These are phyloP conservation scores for Diloba caeruleocephala DNA, from an alignment of 2,888 invertebrate species.

Conservation along the genomic window DNA sequence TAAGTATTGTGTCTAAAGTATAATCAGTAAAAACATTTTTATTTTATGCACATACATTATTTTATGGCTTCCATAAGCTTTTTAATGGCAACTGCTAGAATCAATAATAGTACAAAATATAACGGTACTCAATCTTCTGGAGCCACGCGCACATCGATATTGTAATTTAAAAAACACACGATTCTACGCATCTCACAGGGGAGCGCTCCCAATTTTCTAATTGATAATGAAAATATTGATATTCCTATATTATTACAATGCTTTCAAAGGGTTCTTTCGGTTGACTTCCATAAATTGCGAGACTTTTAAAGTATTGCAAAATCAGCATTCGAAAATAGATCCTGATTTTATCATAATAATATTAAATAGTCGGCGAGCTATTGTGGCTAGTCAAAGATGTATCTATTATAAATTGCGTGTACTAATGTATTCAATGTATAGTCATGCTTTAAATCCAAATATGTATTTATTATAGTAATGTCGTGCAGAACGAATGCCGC, in stretches of 20 bases:
- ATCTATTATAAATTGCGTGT: slow-evolving; percentile 6
- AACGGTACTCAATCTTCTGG: too few species aligned
- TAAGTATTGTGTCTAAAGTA: too few species aligned
- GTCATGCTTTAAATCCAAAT: slow-evolving; percentile 43
- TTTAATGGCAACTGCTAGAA: too few species aligned
- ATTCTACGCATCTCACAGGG: not conserved
- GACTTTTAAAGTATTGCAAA: slow-evolving; percentile 6
- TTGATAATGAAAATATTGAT: slow-evolving; percentile 44
- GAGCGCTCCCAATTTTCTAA: slow-evolving; percentile 22
- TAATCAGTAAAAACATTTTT: too few species aligned
- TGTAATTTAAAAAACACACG: slow-evolving; percentile 24
- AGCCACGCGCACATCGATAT: too few species aligned
- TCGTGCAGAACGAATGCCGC: slow-evolving; percentile 59
- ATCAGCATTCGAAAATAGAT: slow-evolving; percentile 16
- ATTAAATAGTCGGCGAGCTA: slow-evolving; percentile 10
- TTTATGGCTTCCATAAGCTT: too few species aligned
- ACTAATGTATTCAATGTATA: slow-evolving; percentile 30
- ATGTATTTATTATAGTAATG: slow-evolving; percentile 32
- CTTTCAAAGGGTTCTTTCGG: slow-evolving; percentile 12
- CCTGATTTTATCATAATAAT: slow-evolving; percentile 12
- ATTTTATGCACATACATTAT: too few species aligned
- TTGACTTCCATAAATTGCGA: slow-evolving; percentile 15
- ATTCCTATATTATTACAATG: slow-evolving; percentile 10
- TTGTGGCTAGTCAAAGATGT: slow-evolving; percentile 13
- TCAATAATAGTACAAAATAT: too few species aligned